Conservation (phyloP, 2,797 vertebrate genomes). For the Bradypodion pumilum region DNA sequence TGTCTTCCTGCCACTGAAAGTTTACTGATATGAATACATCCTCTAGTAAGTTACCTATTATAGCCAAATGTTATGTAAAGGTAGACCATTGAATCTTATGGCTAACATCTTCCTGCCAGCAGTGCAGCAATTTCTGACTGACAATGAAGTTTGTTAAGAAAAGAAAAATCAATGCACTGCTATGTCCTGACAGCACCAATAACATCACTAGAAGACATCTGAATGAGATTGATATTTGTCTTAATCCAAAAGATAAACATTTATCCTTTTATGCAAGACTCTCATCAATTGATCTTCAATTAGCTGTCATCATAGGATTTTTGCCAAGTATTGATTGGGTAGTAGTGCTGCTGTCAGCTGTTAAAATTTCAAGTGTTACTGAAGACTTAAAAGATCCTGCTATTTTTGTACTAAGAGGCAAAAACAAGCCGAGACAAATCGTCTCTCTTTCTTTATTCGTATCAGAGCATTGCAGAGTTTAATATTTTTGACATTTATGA, state of each 20-base stretch:
- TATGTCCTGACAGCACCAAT: slow-evolving; percentile 23
- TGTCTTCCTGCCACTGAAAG: no score
- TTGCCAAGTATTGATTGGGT: slow-evolving; percentile 28
- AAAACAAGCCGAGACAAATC: no score
- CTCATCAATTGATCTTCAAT: slow-evolving; percentile 4
- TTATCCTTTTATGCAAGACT: slow-evolving; percentile 36
- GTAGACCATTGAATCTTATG: slow-evolving; percentile 3
- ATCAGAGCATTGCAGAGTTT: no score
- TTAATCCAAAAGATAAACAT: slow-evolving; percentile 33
- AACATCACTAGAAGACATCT: slow-evolving; percentile 34
- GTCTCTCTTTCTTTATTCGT: no score
- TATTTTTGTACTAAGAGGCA: slow-evolving; percentile 20
- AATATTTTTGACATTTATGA: no score
- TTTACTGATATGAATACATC: background rate
- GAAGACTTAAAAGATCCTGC: background rate
- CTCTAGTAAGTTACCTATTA: slow-evolving; percentile 4
- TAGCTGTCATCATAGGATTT: slow-evolving; percentile 8
- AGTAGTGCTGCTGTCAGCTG: slow-evolving; percentile 10
- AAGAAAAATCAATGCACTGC: slow-evolving; percentile 44
- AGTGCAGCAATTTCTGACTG: slow-evolving; percentile 41
- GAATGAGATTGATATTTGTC: slow-evolving; percentile 34
- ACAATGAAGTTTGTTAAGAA: slow-evolving; percentile 56
- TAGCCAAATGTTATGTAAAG: slow-evolving; percentile 9
- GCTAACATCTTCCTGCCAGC: slow-evolving; percentile 32
- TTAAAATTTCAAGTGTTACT: slow-evolving; percentile 25